A percentile compares a stretch with the other conserved stretches of the same genome.
Conservation (phyloP, 2,797 vertebrate species). For the Ibycter americanus region DNA sequence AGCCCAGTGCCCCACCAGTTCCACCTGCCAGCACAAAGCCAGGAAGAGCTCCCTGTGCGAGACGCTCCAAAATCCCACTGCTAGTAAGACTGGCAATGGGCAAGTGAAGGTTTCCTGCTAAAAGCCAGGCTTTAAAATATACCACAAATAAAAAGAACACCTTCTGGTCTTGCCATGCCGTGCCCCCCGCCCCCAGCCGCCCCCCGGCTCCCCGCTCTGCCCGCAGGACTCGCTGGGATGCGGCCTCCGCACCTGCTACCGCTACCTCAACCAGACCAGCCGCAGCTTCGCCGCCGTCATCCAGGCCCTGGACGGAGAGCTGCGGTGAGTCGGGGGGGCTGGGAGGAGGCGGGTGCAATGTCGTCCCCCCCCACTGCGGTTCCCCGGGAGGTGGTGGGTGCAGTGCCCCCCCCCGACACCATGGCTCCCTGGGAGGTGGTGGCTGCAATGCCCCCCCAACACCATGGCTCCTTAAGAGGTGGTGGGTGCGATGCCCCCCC, state of each 20-base stretch:
- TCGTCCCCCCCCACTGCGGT: rapidly evolving
- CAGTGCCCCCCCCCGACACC: rapidly evolving
- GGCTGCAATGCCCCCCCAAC: not conserved
- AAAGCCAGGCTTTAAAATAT: not conserved
- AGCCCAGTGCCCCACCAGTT: rapidly evolving
- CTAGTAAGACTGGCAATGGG: rapidly evolving
- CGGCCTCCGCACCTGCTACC: constrained; percentile 10
- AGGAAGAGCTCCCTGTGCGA: not conserved
- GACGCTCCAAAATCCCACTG: not conserved
- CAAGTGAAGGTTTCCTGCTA: not conserved
- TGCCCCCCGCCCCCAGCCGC: not conserved
- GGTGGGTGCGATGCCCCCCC: not conserved
- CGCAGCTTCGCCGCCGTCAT: constrained; percentile 35
- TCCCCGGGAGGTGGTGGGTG: not conserved
- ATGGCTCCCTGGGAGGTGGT: rapidly evolving
- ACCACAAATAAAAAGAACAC: rapidly evolving
- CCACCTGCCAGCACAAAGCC: not conserved
- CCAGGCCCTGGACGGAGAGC: not conserved
- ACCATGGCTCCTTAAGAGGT: rapidly evolving
- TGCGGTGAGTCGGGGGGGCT: not conserved
- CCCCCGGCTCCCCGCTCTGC: not conserved
- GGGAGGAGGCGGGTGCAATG: not conserved
- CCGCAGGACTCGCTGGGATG: constrained; percentile 5
- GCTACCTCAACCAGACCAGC: constrained; percentile 13
- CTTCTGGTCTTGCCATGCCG: not conserved